Base-by-base conservation (phyloP, 2,888 invertebrate genomes). In the Drosophila heteroneura region DNA sequence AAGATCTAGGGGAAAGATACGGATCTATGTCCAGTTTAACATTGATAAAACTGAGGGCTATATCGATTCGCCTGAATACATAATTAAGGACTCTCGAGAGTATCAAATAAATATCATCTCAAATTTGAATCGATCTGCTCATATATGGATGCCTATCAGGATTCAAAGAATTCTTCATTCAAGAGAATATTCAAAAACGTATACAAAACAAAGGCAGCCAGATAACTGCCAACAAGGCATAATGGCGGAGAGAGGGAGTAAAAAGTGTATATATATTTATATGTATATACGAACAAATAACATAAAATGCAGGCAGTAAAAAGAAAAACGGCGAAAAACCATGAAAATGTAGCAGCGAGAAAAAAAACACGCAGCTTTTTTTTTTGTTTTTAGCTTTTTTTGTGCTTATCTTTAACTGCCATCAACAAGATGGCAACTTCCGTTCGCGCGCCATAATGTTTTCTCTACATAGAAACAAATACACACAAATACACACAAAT, bases 361-460 rank as follows among this genome's bases (percentile, higher is more conserved):
- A 68, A 66, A 80, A 80, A 73, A 62, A 60, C 82, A 70, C 82
- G 61, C 57, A 67, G 52, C 47, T 66, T 82, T 70, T 81, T 68
- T 63, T 14, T 37, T 73, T 65, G 28, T 60, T 74, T 54, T 74
- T 68, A n/a, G 57, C 32, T 79, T 63, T 37, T 41, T 69, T 59
- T 84, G 83, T 83, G 76, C 86, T 91, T 92, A 91, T 93, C 93
- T 92, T 92, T 90, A 92, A 92, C 91, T 91, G 92, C 92, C 93
- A 93, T 93, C 93, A 93, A 93, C 93, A 93, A 93, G 93, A 93
- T 93, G 93, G 93, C 93, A 92, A 92, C 93, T 92, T 93, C 92
- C 92, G 93, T 93, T 92, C 91, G 92, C 91, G 92, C 91, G 91
- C 92, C 92, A 93, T 92, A 92, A 92, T 89, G 89, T 82, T 89